A percentile compares a stretch with the other conserved stretches of the same genome.
Conservation (phyloP, 2,888 invertebrate species). For the Nomada ferruginata region DNA sequence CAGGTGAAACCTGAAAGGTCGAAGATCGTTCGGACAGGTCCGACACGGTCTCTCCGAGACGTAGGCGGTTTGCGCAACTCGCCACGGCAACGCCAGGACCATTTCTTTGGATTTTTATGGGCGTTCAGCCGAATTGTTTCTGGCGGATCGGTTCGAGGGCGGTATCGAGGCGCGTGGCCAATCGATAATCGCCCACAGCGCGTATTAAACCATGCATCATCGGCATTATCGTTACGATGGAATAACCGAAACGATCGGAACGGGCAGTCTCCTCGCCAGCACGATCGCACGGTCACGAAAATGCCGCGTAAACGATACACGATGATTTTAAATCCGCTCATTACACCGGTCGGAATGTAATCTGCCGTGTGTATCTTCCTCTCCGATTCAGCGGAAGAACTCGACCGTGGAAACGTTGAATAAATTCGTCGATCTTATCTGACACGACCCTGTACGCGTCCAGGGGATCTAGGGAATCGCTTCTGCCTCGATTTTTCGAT, state of each 20-base stretch:
- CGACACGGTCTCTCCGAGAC: conserved; percentile 13
- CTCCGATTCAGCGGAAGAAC: conserved; percentile 53
- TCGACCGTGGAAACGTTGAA: conserved; percentile 54
- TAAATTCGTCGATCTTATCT: conserved; percentile 57
- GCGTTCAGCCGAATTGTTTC: conserved; percentile 66
- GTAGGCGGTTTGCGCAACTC: conserved; percentile 57
- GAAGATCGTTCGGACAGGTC: conserved; percentile 45
- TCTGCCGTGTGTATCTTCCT: conserved; percentile 50
- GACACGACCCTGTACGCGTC: conserved; percentile 18
- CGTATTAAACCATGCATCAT: conserved; percentile 72
- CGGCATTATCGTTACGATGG: conserved; percentile 75
- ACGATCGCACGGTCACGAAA: conserved; percentile 33
- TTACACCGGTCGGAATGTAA: conserved; percentile 55
- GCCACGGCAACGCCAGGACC: conserved; percentile 11
- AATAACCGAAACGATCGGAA: conserved; percentile 57
- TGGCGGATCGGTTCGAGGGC: conserved; percentile 59
- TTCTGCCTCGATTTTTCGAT: conserved; percentile 48
- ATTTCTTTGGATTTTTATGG: conserved; percentile 60
- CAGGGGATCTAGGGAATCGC: conserved; percentile 45
- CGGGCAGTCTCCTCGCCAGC: conserved; percentile 21
- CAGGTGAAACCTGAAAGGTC: conserved; percentile 62
- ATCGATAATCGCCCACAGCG: conserved; percentile 78
- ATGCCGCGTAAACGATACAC: conserved; percentile 55
- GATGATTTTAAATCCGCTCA: conserved; percentile 59
- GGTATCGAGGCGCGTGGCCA: conserved; percentile 77